Evolutionary conservation across 1,140 invertebrate genomes (phyloP), one percentile per base, ranked within the genome.

Genomic region (Drosophila tsacasi): DNA sequence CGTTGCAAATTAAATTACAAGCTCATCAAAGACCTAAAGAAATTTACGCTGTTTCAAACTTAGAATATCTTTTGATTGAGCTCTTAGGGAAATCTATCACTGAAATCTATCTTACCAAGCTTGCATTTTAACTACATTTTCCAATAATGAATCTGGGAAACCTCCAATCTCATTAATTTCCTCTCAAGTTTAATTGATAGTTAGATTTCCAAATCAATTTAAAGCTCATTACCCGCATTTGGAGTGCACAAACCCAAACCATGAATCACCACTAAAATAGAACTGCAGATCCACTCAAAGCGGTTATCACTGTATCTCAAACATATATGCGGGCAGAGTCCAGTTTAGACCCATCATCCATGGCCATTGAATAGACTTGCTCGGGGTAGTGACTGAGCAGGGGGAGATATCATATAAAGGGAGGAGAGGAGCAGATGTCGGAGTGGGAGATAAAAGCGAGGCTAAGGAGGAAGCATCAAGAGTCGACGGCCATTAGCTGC

Each of bases 401-500:
- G 37, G n/a, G 23, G 30, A 23, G 63, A 23, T 37, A 15, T 12
- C 19, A 17, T 27, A 37, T 9, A 30, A 21, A 35, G 25, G n/a
- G 35, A 17, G 25, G 21, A 5, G 46, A n/a, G 25, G 9, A 10
- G 25, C 19, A 19, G n/a, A 6, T 50, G 46, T 21, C 8, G 61
- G 49, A 60, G 63, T 49, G 5, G 49, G 67, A 67, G 79, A 67
- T 63, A 49, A 64, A 69, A 58, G 47, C 35, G 35, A 55, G 59
- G 5, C 13, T 12, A 25, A 40, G 55, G 40, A 65, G 76, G 69
- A 79, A 71, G 63, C 83, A 61, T 58, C 74, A 77, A 60, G 64
- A 79, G 76, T 69, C 76, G 68, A 74, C 81, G 84, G 85, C 84
- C 84, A 89, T 89, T 89, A 89, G 84, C 84, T 89, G 84, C 84